Conservation (phyloP, 2,113 vertebrate species). For the Urocynchramus pylzowi region DNA sequence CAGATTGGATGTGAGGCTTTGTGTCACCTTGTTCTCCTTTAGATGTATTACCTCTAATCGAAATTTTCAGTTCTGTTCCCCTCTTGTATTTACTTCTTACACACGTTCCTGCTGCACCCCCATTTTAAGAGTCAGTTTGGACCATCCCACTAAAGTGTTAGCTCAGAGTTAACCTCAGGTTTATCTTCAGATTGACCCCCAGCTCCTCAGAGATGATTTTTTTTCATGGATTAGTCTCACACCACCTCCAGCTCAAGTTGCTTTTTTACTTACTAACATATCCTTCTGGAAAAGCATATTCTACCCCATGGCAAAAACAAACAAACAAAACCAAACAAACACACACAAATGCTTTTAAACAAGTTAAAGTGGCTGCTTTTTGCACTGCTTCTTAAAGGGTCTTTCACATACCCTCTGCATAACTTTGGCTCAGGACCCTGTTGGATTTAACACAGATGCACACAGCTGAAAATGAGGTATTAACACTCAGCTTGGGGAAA, state of each 20-base stretch:
- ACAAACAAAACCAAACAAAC: not conserved
- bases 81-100: not conserved
- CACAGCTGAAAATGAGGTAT: not conserved
- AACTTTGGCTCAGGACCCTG: not conserved
- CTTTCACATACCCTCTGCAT: not conserved
- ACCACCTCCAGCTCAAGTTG: not conserved
- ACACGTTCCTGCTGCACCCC: not conserved
- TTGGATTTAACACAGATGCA: not conserved
- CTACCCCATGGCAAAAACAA: not conserved
- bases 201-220: not conserved
- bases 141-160: not conserved
- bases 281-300: not conserved
- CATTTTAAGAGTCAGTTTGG: not conserved
- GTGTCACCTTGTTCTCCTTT: not conserved
- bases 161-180: not conserved
- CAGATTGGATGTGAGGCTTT: not conserved
- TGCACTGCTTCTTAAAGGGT: not conserved
- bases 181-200: not conserved
- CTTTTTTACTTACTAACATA: not conserved
- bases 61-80: not conserved
- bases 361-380: not conserved
- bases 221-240: not conserved
- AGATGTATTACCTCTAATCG: not conserved
- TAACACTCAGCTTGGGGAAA: not conserved
- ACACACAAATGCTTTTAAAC: not conserved